Conservation (phyloP, 2,113 vertebrate genomes). For the Neotoma lepida region DNA sequence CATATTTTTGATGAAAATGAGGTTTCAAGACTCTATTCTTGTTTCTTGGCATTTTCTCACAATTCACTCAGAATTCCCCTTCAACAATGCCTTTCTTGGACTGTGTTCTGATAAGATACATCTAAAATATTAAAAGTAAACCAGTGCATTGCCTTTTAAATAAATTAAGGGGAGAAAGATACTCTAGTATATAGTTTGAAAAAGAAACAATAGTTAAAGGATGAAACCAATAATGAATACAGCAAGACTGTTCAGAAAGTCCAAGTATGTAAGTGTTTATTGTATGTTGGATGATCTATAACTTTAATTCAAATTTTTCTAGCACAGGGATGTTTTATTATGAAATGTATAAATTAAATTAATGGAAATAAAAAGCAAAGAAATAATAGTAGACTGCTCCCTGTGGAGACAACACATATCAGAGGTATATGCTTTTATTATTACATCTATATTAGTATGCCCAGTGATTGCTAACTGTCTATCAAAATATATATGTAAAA, state of each 20-base stretch:
- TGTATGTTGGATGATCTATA: background rate
- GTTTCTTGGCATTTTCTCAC: background rate
- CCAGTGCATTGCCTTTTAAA: background rate
- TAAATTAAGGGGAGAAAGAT: background rate
- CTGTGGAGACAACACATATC: background rate
- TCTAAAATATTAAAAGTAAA: background rate
- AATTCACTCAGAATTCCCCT: background rate
- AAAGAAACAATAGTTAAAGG: background rate
- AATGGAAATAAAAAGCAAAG: background rate
- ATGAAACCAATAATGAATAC: background rate
- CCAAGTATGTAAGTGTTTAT: background rate
- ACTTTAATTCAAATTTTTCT: constrained; percentile 43
- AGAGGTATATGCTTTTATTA: background rate
- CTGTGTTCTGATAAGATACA: background rate
- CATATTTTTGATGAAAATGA: background rate
- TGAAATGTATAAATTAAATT: background rate
- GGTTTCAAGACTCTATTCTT: background rate
- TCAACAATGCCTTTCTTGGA: background rate
- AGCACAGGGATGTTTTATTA: background rate
- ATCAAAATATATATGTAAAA: constrained; percentile 6
- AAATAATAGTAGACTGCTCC: background rate
- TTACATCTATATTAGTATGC: background rate
- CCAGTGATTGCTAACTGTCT: background rate
- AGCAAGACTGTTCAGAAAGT: background rate
- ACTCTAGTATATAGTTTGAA: background rate